A percentile compares a stretch with the other conserved stretches of the same genome.
These are phyloP conservation scores for Paralinhomoeus sp. DNA, from an alignment of 2,888 invertebrate genomes.

Conservation along the genomic window DNA sequence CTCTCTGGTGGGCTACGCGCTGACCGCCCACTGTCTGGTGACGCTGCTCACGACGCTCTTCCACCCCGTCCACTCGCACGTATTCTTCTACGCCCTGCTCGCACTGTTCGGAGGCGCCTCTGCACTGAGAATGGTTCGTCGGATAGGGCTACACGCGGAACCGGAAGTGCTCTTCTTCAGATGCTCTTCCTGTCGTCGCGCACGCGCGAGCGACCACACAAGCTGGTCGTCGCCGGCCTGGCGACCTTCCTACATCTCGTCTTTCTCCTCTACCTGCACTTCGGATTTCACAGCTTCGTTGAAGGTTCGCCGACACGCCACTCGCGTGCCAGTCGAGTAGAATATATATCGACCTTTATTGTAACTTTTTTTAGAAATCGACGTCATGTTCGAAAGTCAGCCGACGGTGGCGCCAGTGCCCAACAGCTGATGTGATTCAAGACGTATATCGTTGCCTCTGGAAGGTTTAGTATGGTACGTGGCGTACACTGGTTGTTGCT, in stretches of 20 bases:
- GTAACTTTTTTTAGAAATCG: too few relatives aligned
- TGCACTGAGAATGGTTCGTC: conserved; percentile 28
- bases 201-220: conserved; percentile 25
- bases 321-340: too few relatives aligned
- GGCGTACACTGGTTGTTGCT: too few relatives aligned
- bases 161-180: conserved; percentile 11
- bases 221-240: conserved; percentile 23
- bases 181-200: conserved; percentile 24
- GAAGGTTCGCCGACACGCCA: conserved; percentile 14
- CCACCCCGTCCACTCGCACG: conserved; percentile 30
- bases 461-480: too few relatives aligned
- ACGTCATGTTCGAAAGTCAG: too few relatives aligned
- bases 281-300: conserved; percentile 32
- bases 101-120: conserved; percentile 28
- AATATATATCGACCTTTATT: too few relatives aligned
- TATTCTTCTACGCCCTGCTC: conserved; percentile 30
- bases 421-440: too few relatives aligned
- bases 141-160: too few relatives aligned
- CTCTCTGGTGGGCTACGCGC: conserved; percentile 33
- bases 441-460: too few relatives aligned
- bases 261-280: conserved; percentile 32
- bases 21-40: conserved; percentile 31
- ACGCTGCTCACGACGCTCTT: conserved; percentile 28
- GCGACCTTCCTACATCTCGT: conserved; percentile 27
- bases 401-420: too few relatives aligned